Base-by-base conservation (phyloP, 1,140 invertebrate species). In the Littorina saxatilis region DNA sequence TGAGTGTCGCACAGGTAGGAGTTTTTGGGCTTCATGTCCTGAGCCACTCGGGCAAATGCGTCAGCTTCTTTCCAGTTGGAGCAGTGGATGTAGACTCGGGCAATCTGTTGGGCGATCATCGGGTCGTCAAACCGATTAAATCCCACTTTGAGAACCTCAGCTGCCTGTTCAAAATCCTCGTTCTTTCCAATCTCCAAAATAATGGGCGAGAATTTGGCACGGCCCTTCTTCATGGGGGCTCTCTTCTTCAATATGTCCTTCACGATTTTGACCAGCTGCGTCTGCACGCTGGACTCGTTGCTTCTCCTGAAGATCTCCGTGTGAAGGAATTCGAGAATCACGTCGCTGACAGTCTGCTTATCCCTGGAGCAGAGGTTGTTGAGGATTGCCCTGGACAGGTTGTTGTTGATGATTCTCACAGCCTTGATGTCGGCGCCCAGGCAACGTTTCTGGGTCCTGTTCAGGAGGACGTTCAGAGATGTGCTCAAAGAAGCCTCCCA, bases 1-100 rank as follows among this genome's bases (percentile, higher is more conserved):
- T 85, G 84, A n/a, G 87, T 88, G 63, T 88, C 85, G 82, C 84
- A 85, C 27, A 88, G 55, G 61, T 82, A 88, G 15, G 87, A 88
- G 52, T 82, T 85, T 4, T 75, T 58, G 20, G 87, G 85, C 27
- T 61, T 79, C 74, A 78, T 74, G 27, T 79, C 40, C 23, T 83
- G 84, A 32, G 82, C 84, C 23, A 20, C 68, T 52, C 80, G 80
- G 15, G 87, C 85, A 82, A 70, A 85, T 32, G 82, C 55, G 37
- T 82, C 76, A 39, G 87, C 87, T 47, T 80, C 50, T 17, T 47
- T n/a, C 84, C 84, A 88, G 73, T 87, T 87, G 32, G 81, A 68
- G 32, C 70, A 50, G 23, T 87, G 50, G 32, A 88, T 88, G 74
- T 84, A 88, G 61, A 85, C 78, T 66, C 87, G 76, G 27, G 84